phyloP scores from a whole-genome alignment of 2,888 invertebrate species.

The Lasioglossum villosulum region DNA sequence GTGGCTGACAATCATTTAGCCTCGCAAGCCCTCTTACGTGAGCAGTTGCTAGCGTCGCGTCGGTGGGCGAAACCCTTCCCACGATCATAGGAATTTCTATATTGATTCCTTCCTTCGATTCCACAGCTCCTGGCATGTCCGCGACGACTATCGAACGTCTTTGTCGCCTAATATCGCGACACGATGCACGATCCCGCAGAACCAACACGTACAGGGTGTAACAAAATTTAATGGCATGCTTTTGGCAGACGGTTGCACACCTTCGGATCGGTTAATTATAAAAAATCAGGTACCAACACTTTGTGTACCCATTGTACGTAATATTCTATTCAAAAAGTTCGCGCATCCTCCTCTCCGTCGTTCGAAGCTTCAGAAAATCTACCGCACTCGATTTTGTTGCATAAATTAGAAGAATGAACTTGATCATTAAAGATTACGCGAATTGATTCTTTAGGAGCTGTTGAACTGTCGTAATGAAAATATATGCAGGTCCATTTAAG shows the following conservation, averaged over 20 bases:
- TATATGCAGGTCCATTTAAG: too few species aligned
- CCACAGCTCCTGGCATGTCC: background rate
- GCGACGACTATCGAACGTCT: slow-evolving; percentile 5
- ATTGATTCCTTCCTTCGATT: slow-evolving; percentile 44
- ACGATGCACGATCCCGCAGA: background rate
- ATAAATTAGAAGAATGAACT: background rate
- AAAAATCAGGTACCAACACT: too few species aligned
- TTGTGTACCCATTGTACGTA: too few species aligned
- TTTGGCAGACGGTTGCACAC: too few species aligned
- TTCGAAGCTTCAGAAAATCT: background rate
- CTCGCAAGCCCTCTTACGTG: slow-evolving; percentile 28
- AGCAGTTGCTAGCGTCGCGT: background rate
- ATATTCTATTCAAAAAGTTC: background rate
- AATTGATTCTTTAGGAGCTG: too few species aligned
- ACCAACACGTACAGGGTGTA: too few species aligned
- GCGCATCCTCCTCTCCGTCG: too few species aligned
- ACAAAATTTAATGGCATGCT: too few species aligned
- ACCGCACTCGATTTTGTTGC: background rate
- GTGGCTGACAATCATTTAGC: slow-evolving; percentile 13
- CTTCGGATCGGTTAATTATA: too few species aligned
- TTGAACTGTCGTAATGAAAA: too few species aligned
- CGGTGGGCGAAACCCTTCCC: slow-evolving; percentile 28
- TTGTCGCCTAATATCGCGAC: background rate
- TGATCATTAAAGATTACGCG: background rate
- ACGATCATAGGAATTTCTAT: slow-evolving; percentile 44